Evolutionary conservation across 2,888 invertebrate species (phyloP).

Genomic region (Isoperla grammatica): DNA sequence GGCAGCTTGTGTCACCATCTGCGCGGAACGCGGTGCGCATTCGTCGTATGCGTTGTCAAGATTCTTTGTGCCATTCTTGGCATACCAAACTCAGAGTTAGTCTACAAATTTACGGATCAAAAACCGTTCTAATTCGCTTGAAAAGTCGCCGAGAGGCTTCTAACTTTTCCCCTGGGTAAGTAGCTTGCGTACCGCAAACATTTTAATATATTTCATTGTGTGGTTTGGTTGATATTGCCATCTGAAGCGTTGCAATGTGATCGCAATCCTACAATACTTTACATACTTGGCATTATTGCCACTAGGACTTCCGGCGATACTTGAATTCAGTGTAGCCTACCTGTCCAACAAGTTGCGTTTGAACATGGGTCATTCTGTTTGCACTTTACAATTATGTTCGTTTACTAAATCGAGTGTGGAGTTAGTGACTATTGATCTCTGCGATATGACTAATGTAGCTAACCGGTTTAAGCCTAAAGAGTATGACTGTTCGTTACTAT

Average conservation of each 20-base stretch:
- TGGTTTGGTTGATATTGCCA: constrained; percentile 39
- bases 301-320: constrained; percentile 39
- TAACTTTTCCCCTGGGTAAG: constrained; percentile 66
- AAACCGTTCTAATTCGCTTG: constrained; percentile 61
- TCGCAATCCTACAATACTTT: constrained; percentile 69
- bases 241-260: constrained; percentile 68
- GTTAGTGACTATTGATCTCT: constrained; percentile 29
- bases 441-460: constrained; percentile 20
- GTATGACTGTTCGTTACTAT: too few relatives aligned
- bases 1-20: constrained; percentile 64
- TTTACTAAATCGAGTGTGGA: constrained; percentile 22
- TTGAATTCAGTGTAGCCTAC: constrained; percentile 23
- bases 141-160: constrained; percentile 56
- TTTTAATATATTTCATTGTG: constrained; percentile 25
- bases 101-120: constrained; percentile 53
- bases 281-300: constrained; percentile 64
- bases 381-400: not conserved
- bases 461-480: not conserved
- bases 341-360: constrained; percentile 20
- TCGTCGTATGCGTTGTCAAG: constrained; percentile 87
- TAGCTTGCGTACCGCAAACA: constrained; percentile 53
- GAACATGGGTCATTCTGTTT: constrained; percentile 23
- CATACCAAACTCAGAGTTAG: constrained; percentile 72
- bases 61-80: constrained; percentile 97
- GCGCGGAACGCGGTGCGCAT: constrained; percentile 76